phyloP scores from a whole-genome alignment of 2,113 vertebrate species.

The Oncorhynchus gorbuscha region DNA sequence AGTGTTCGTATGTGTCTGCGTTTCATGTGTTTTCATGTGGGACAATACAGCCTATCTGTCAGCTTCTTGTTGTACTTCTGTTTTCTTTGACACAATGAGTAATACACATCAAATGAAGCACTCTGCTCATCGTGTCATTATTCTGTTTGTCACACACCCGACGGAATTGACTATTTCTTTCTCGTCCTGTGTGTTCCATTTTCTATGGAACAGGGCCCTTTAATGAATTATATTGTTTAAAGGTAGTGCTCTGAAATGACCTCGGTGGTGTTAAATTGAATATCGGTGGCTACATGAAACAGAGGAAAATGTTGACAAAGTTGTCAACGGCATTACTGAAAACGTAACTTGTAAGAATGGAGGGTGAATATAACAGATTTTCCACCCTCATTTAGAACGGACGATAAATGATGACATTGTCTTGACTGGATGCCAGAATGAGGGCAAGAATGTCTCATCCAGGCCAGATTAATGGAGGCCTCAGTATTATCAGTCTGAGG shows the following conservation, averaged over 20 bases:
- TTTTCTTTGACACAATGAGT: constrained; percentile 55
- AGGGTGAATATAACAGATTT: not conserved
- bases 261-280: constrained; percentile 35
- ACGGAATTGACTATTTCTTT: constrained; percentile 50
- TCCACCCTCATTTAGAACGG: not conserved
- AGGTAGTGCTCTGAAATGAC: constrained; percentile 28
- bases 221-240: constrained; percentile 60
- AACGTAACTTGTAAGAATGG: constrained; percentile 6
- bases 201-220: constrained; percentile 52
- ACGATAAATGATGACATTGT: not conserved
- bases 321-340: constrained; percentile 35
- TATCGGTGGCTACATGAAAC: constrained; percentile 55
- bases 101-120: constrained; percentile 59
- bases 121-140: constrained; percentile 54
- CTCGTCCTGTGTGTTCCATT: constrained; percentile 42
- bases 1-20: constrained; percentile 50
- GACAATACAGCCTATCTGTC: constrained; percentile 50
- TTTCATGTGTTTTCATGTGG: constrained; percentile 46
- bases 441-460: not conserved
- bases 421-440: constrained; percentile 1
- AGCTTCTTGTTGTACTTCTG: constrained; percentile 53
- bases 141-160: constrained; percentile 54
- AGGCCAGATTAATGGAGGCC: not conserved
- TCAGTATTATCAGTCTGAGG: not conserved
- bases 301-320: constrained; percentile 39